Evolutionary conservation across 2,888 invertebrate genomes (phyloP), one percentile per base, ranked within the genome.

Genomic region (Oscheius onirici): DNA sequence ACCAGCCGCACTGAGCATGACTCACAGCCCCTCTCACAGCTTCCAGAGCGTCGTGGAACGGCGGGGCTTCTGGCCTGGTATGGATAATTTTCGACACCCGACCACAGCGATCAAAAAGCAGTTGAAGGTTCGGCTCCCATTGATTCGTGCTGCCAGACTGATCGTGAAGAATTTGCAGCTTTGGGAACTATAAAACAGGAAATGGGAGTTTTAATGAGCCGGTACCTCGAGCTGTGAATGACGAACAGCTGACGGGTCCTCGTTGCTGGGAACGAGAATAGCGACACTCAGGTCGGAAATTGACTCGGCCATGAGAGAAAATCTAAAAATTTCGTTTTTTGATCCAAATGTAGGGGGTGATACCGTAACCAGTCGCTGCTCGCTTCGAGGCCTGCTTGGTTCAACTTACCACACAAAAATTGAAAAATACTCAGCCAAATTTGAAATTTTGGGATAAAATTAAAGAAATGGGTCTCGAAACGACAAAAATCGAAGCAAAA

Each of bases 1-100:
- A 77, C 73, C 73, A 77, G 44, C 77, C 77, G 46, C 77, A 77
- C 17, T 61, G 61, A 20, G 77, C 77, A 54, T 75, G 73, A 26
- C 60, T 43, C 20, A 58, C 58, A 3, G 76, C 71, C 11, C 6
- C 13, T 20, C 54, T 20, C 6, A 71, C 52, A n/a, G 67, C 67
- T 34, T 71, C 66, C 28, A 69, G 40, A 13, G 63, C 55, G 28
- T 69, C 61, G 17, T 61, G 66, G 58, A 65, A 66, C 5, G 66
- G 22, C 20, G 69, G 55, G 13, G 41, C 49, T 26, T 49, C 52
- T 0, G 58, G n/a, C 46, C 54, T 44, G 3, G 55, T 41, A 24
- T 54, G 57, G 41, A 75, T 65, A 6, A 66, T 52, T 24, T 71
- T 66, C 2, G 75, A 71, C 20, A 77, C 44, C 15, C 77, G 73